Evolutionary conservation across 2,113 vertebrate genomes (phyloP).

Genomic region (Centrocercus urophasianus): DNA sequence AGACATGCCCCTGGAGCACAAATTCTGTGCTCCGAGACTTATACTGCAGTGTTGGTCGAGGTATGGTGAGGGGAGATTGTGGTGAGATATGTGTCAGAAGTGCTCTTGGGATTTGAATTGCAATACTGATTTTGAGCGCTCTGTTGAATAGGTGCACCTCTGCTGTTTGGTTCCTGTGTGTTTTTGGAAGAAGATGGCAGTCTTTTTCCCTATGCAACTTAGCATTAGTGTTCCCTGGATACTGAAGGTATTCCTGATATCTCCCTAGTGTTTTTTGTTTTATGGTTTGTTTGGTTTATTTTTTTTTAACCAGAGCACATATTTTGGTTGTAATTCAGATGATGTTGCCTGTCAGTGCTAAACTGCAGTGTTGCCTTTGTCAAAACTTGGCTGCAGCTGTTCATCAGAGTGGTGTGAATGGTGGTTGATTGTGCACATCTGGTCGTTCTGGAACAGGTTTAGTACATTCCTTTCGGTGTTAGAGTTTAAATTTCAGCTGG

Average conservation of each 20-base stretch:
- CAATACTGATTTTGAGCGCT: neutral
- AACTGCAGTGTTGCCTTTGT: neutral
- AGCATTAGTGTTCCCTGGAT: neutral
- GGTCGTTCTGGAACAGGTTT: constrained; percentile 75
- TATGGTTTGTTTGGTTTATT: no score
- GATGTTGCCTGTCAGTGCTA: neutral
- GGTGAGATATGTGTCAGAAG: neutral
- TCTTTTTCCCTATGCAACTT: neutral
- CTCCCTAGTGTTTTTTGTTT: neutral
- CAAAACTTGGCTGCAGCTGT: constrained; percentile 22
- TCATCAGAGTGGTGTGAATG: constrained; percentile 29
- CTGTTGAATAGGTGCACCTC: neutral
- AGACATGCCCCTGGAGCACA: neutral
- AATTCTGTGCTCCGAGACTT: neutral
- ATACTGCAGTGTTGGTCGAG: fast-evolving
- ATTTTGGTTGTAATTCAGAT: neutral
- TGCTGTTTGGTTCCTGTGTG: fast-evolving
- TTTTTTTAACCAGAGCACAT: neutral
- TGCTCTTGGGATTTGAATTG: neutral
- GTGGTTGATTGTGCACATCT: constrained; percentile 72
- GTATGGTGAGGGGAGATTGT: neutral
- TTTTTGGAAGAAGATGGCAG: neutral
- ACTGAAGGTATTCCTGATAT: neutral
- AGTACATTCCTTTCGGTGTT: constrained; percentile 74
- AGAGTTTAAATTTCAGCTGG: constrained; percentile 73